Base-by-base conservation (phyloP, 2,888 invertebrate genomes). In the Allacma fusca region DNA sequence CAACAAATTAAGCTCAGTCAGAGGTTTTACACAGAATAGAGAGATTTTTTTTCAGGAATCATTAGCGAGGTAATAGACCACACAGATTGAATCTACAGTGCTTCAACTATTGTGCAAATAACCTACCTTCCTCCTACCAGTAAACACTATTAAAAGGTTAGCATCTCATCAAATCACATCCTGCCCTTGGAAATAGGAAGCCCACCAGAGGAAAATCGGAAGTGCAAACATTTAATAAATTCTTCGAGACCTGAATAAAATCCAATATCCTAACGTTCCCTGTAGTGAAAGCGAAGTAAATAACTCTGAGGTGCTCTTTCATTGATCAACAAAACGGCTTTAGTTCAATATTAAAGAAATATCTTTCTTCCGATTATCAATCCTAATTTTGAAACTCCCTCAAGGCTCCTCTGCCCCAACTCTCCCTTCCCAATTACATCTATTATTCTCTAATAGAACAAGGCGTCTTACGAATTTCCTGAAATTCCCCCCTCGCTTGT, bases 161-260 rank as follows among this genome's bases (percentile, higher is more conserved):
- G 69, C 43, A 69, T 69, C 40, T 69, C 40, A 69, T 69, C 69
- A 69, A 69, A 69, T n/a, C n/a, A n/a, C n/a, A 40, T 24, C 23
- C 24, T 70, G 12, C 50, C 70, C 4, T 70, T 24, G 57, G 23
- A 29, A 72, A 72, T 50, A 59, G 59, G 21, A 71, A 34, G 29
- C 12, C 71, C 29, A 57, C 59, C 57, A 72, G 72, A 59, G 72
- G 29, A 7, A 72, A 72, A 72, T 72, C 72, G 59, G 72, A 72
- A 72, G 72, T 72, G 72, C 50, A 72, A 59, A 72, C 59, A 72
- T 72, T 72, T 34, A 68, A 34, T 40, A 68, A 23, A 67, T 26
- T 64, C 16, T n/a, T 24, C 13, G 44, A 34, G 44, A 71, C 44
- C 59, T 72, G 72, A 70, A 70, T 44, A 44, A 70, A 70, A 50